Evolutionary conservation across 2,888 invertebrate genomes (phyloP), one percentile per base, ranked within the genome.

Genomic region (Dascillus cervinus): DNA sequence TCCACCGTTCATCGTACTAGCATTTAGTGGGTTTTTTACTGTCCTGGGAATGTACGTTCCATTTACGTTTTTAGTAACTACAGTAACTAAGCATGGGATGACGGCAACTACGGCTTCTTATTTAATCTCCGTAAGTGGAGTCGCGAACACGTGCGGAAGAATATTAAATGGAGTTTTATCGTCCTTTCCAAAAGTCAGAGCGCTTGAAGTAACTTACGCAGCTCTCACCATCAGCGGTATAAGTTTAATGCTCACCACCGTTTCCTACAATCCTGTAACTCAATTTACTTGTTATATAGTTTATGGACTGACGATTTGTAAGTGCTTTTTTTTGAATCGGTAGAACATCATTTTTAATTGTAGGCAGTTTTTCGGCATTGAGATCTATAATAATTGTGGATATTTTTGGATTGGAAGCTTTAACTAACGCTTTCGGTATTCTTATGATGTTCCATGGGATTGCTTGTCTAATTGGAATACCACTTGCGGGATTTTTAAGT

Each of bases 371-470:
- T 55, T 77, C 82, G 4, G 77, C 85, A 0, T 64, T 88, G 25
- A 73, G 86, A 39, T 79, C 87, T 12, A 76, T 87, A 28, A 72
- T 88, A 28, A 79, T 92, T 27, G 95, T 95, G 11, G 94, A 96
- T 55, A 73, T 94, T 44, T 71, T 95, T 45, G 94, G 95, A 0
- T 66, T 95, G 49, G 92, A 94, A 53, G 85, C 86, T 55, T 66
- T 96, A 35, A 94, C 94, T 1, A 95, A 92, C 64, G 89, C 91
- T 28, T 95, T 90, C 62, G 95, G 95, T 5, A 70, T 96, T 35
- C 73, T 89, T 40, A 75, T 95, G 52, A 72, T 96, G 45, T 94
- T 94, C 66, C 92, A 94, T 72, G 94, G 95, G 11, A 60, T 89
- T 29, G 91, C 91, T 2, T 88, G 90, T 8, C 71, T 88, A 11